phyloP scores from a whole-genome alignment of 2,797 vertebrate genomes.

The Macrochelys suwanniensis region DNA sequence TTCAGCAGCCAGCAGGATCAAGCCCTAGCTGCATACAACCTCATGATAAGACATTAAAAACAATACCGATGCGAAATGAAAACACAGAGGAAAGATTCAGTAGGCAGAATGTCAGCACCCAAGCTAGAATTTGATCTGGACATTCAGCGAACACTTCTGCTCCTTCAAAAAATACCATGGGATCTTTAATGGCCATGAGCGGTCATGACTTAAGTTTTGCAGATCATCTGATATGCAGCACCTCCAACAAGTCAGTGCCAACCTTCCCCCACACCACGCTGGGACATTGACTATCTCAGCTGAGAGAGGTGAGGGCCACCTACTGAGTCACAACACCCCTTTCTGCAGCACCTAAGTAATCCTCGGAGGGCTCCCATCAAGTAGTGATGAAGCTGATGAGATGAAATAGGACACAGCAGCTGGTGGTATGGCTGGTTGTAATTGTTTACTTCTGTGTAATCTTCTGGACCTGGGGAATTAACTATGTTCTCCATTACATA shows the following conservation, averaged over 20 bases:
- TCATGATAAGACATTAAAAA: neutral
- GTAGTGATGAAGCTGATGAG: conserved; percentile 26
- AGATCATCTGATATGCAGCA: neutral
- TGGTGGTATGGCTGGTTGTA: neutral
- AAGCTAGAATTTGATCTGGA: neutral
- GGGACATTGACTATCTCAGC: neutral
- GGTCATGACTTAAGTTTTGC: neutral
- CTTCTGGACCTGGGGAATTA: conserved; percentile 43
- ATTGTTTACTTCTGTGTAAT: neutral
- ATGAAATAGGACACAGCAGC: neutral
- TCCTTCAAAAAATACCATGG: neutral
- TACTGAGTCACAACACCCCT: neutral
- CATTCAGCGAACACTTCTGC: conserved; percentile 26
- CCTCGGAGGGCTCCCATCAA: neutral
- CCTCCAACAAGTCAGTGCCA: neutral
- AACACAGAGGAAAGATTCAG: conserved; percentile 37
- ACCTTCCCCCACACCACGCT: neutral
- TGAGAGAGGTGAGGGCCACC: neutral
- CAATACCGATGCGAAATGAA: neutral
- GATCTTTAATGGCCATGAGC: neutral
- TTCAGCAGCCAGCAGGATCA: conserved; percentile 18
- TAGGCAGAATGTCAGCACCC: conserved; percentile 9
- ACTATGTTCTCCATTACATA: neutral
- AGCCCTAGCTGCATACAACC: neutral
- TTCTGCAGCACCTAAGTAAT: neutral